Evolutionary conservation across 2,888 invertebrate species (phyloP), one percentile per base, ranked within the genome.

Genomic region (Tiliacea citrago): DNA sequence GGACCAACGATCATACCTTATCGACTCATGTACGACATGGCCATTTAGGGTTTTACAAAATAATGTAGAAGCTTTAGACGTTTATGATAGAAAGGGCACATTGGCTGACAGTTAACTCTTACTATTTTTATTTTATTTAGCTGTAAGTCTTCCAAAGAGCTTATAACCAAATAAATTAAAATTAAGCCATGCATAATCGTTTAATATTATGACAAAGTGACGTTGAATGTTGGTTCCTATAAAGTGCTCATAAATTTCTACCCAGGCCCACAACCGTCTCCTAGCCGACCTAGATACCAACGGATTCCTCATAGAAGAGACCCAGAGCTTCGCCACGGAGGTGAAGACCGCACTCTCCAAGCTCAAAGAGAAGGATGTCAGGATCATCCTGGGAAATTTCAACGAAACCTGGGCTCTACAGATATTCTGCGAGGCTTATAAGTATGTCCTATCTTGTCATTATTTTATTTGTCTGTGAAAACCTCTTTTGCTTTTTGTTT

Each of bases 311-410:
- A 98, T 99, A 35, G 98, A 98, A 60, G 98, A 98, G 91, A 98
- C 99, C 0, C 99, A 99, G 91, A 99, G 99, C 90, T 99, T 99
- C 91, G 98, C 99, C 0, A 98, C 98, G 69, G 99, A 99, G 95
- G 98, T 99, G 12, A 97, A 97, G 77, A 97, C 98, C 13, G 98
- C 98, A 0, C 96, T 99, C 91, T 97, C 97, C 58, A 98, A 98
- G 91, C 97, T 99, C 1, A 98, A 98, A 88, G 98, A 98, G 86
- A 98, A 99, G 90, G 99, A 99, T 91, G 98, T 99, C 6, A 97
- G 99, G 76, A 99, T 99, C 75, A 99, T 99, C 87, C 96, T 99
- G 87, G 99, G 99, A 6, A 99, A 99, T 94, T 99, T 99, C 94
- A 99, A 99, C 94, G 99, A 99, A 92, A 97, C 98, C 68, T 99